These are phyloP conservation scores for Ictalurus punctatus DNA, from an alignment of 2,113 vertebrate genomes.

Conservation along the genomic window DNA sequence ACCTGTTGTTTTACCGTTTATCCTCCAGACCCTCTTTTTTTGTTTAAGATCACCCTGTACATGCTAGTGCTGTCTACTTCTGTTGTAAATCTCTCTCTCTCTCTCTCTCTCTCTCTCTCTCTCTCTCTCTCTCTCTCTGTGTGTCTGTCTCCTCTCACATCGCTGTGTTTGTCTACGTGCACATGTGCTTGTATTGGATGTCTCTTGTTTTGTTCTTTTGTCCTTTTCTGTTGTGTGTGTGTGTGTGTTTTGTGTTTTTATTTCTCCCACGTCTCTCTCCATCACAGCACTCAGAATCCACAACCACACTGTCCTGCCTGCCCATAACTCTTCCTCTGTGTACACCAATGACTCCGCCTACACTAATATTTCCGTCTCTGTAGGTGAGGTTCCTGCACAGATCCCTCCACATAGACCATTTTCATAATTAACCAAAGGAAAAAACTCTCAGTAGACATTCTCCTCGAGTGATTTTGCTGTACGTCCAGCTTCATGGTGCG, in stretches of 20 bases:
- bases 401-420: slow-evolving; percentile 8
- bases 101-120: not conserved
- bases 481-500: not conserved
- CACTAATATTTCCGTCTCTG: slow-evolving; percentile 95
- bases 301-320: slow-evolving; percentile 96
- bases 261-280: slow-evolving; percentile 61
- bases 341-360: slow-evolving; percentile 97
- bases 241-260: slow-evolving; percentile 63
- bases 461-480: no score
- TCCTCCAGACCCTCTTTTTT: not conserved
- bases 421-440: no score
- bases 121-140: not conserved
- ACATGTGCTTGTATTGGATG: slow-evolving; percentile 21
- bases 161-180: slow-evolving; percentile 20
- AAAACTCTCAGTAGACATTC: no score
- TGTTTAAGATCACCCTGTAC: slow-evolving; percentile 2
- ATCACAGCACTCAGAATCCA: slow-evolving; percentile 87
- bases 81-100: slow-evolving; percentile 1
- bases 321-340: slow-evolving; percentile 93
- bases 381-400: slow-evolving; percentile 86
- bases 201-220: slow-evolving; percentile 40
- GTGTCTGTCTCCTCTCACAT: slow-evolving; percentile 22
- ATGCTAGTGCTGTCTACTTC: not conserved
- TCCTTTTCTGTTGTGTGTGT: slow-evolving; percentile 33
- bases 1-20: not conserved